Percentiles rank a stretch among this genome's conserved stretches.
Evolutionary conservation across 2,113 vertebrate genomes (phyloP).

Genomic region (Campylomormyrus numenius): DNA sequence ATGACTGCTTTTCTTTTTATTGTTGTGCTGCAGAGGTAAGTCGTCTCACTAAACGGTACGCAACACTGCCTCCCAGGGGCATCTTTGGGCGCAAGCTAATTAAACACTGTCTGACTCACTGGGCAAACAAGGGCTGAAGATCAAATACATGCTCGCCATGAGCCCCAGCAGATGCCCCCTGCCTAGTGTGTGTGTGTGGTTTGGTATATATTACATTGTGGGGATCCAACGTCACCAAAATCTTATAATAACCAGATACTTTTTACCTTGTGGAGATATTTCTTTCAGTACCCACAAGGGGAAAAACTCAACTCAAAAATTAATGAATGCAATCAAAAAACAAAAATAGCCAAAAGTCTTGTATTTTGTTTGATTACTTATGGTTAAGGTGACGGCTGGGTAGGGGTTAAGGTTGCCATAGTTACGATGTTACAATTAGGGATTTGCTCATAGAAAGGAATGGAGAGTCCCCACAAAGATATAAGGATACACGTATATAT

Average conservation of each 20-base stretch:
- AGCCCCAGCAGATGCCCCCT: background rate
- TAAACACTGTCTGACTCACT: background rate
- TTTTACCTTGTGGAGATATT: background rate
- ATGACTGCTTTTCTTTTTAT: background rate
- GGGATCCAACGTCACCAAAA: background rate
- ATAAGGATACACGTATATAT: background rate
- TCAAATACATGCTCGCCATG: background rate
- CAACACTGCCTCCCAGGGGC: background rate
- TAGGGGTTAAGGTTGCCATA: background rate
- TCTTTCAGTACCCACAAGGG: background rate
- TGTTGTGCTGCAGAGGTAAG: background rate
- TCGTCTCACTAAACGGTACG: background rate
- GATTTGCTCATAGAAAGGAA: background rate
- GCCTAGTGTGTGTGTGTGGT: background rate
- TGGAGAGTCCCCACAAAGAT: background rate
- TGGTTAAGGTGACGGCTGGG: background rate
- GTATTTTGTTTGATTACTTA: background rate
- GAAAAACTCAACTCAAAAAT: background rate
- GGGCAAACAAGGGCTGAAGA: background rate
- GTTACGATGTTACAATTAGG: background rate
- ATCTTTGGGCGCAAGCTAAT: background rate
- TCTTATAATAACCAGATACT: background rate
- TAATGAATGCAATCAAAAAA: background rate
- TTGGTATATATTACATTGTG: background rate
- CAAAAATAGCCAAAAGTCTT: background rate